Evolutionary conservation across 1,140 invertebrate genomes (phyloP).

Genomic region (Akabosia matsudoensis): DNA sequence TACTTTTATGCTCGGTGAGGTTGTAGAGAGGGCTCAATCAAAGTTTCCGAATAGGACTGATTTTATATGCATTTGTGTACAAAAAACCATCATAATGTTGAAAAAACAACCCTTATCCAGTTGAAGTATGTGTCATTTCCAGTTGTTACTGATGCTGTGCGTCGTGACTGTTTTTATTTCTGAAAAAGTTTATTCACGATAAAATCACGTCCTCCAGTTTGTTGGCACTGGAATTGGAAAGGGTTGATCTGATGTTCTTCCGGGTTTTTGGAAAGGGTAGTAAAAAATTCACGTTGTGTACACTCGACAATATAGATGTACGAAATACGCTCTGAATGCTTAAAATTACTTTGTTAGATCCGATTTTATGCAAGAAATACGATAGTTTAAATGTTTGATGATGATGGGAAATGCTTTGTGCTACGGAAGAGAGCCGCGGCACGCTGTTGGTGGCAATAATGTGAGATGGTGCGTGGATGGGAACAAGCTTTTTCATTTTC

Average conservation of each 20-base stretch:
- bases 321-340: too few relatives aligned
- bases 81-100: not conserved
- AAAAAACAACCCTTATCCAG: constrained; percentile 2
- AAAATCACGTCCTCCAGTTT: not conserved
- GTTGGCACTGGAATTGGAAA: not conserved
- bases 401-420: not conserved
- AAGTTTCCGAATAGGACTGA: constrained; percentile 7
- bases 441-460: not conserved
- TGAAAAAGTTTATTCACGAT: not conserved
- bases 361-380: constrained; percentile 21
- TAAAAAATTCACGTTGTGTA: too few relatives aligned
- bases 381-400: constrained; percentile 21
- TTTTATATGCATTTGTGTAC: not conserved
- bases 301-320: too few relatives aligned
- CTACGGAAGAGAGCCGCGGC: too few relatives aligned
- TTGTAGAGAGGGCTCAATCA: constrained; percentile 9
- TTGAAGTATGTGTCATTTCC: constrained; percentile 14
- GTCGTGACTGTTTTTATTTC: not conserved
- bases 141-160: too few relatives aligned
- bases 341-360: constrained; percentile 15
- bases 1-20: not conserved
- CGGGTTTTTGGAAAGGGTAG: not conserved
- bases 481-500: constrained; percentile 9
- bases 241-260: constrained; percentile 4
- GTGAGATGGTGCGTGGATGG: not conserved